Evolutionary conservation across 1,140 invertebrate species (phyloP), one percentile per base, ranked within the genome.

Genomic region (Trichogramma pretiosum): DNA sequence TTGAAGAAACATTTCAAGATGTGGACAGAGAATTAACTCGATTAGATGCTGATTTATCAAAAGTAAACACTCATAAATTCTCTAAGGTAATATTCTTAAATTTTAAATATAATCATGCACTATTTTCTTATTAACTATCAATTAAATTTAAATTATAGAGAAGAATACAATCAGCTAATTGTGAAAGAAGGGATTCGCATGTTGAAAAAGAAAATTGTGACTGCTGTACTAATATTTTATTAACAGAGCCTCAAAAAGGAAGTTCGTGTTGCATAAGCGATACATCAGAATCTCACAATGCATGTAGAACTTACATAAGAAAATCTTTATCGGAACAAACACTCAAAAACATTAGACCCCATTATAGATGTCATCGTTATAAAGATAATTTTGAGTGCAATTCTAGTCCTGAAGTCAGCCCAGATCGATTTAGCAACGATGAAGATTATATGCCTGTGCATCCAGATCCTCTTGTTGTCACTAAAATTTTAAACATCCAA

Each of bases 401-500:
- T 53, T 65, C 61, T 30, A 61, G 56, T 46, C 56, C 61, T 14
- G 64, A 63, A 10, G 46, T 48, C 1, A 67, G 56, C 45, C 46
- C 55, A n/a, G 33, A 50, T 38, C 23, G 46, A 39, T 33, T 37
- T 1, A 37, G 24, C 26, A 26, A 49, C 34, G 22, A 44, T 8
- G 46, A 56, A 33, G 51, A 52, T 10, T 35, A 22, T 17, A 46
- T 53, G 30, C 38, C 44, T 11, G 7, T 64, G 5, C 55, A 55
- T 22, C 54, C 56, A 3, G 58, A 66, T 56, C 62, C 68, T 14
- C 18, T 59, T 3, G 56, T 48, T 0, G 58, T 59, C 16, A 59
- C 62, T 5, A 70, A 65, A 52, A 61, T 72, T 28, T 22, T 69
- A 19, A 47, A 22, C 0, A 57, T 67, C 18, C 70, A 68, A 19